Evolutionary conservation across 2,888 invertebrate genomes (phyloP).

Genomic region (Diarsia mendica): DNA sequence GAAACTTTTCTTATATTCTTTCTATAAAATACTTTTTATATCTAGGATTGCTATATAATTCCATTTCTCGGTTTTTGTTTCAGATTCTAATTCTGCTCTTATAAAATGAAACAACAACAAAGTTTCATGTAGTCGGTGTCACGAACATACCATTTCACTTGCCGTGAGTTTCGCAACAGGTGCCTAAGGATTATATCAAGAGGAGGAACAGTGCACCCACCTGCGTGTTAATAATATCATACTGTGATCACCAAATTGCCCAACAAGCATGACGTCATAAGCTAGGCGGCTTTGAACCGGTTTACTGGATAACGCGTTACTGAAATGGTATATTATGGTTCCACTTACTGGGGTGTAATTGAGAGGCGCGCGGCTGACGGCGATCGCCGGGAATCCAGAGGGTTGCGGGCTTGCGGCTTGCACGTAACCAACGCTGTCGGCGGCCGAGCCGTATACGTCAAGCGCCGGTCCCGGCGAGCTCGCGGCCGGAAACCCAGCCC

Average conservation of each 20-base stretch:
- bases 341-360: slow-evolving; percentile 97
- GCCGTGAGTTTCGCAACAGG: slow-evolving; percentile 50
- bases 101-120: slow-evolving; percentile 30
- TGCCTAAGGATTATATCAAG: slow-evolving; percentile 42
- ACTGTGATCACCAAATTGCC: slow-evolving; percentile 25
- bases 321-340: slow-evolving; percentile 10
- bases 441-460: slow-evolving; percentile 97
- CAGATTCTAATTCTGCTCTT: slow-evolving; percentile 28
- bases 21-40: slow-evolving; percentile 67
- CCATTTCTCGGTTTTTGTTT: slow-evolving; percentile 32
- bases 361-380: slow-evolving; percentile 97
- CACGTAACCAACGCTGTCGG: slow-evolving; percentile 97
- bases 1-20: slow-evolving; percentile 76
- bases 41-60: slow-evolving; percentile 62
- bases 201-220: slow-evolving; percentile 28
- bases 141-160: slow-evolving; percentile 37
- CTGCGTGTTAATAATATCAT: slow-evolving; percentile 34
- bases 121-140: slow-evolving; percentile 23
- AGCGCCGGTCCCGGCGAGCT: slow-evolving; percentile 97
- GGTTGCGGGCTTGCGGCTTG: slow-evolving; percentile 99
- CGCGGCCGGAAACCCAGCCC: slow-evolving; percentile 96
- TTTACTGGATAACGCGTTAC: not conserved
- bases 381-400: slow-evolving; percentile 98
- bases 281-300: slow-evolving; percentile 22
- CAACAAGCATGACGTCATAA: slow-evolving; percentile 26